Evolutionary conservation across 2,113 vertebrate genomes (phyloP).

Genomic region (Bos javanicus): DNA sequence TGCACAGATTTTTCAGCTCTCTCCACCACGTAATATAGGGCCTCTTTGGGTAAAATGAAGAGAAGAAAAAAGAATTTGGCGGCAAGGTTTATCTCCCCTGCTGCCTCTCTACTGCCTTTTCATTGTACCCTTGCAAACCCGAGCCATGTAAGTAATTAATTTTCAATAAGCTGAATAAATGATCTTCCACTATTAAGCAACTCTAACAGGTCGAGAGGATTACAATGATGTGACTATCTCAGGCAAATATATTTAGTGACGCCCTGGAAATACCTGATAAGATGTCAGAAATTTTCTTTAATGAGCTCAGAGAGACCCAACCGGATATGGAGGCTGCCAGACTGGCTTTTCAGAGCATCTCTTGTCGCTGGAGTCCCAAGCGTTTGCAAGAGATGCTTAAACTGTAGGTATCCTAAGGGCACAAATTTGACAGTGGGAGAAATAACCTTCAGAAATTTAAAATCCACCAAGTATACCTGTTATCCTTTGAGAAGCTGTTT

Average conservation of each 20-base stretch:
- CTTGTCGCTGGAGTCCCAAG: not conserved
- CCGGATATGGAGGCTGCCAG: accelerated
- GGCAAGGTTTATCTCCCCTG: constrained; percentile 21
- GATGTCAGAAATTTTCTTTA: not conserved
- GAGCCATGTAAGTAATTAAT: constrained; percentile 61
- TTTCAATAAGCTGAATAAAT: constrained; percentile 66
- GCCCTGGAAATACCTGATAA: not conserved
- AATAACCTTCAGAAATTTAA: not conserved
- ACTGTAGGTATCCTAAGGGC: not conserved
- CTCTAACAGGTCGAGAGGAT: constrained; percentile 46
- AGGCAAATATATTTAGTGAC: constrained; percentile 14
- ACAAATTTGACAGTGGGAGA: not conserved
- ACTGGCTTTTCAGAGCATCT: not conserved
- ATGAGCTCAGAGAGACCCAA: not conserved
- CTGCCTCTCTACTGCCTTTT: constrained; percentile 56
- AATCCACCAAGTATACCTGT: not conserved
- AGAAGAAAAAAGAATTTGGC: not conserved
- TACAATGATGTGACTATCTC: not conserved
- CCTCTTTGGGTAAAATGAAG: constrained; percentile 14
- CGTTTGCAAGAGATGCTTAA: not conserved
- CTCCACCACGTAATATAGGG: not conserved
- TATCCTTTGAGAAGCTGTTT: not conserved
- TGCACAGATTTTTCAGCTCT: not conserved
- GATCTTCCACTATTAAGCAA: constrained; percentile 33
- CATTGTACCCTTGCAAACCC: constrained; percentile 53